phyloP scores from a whole-genome alignment of 2,113 vertebrate genomes.

The Chaetops frenatus region DNA sequence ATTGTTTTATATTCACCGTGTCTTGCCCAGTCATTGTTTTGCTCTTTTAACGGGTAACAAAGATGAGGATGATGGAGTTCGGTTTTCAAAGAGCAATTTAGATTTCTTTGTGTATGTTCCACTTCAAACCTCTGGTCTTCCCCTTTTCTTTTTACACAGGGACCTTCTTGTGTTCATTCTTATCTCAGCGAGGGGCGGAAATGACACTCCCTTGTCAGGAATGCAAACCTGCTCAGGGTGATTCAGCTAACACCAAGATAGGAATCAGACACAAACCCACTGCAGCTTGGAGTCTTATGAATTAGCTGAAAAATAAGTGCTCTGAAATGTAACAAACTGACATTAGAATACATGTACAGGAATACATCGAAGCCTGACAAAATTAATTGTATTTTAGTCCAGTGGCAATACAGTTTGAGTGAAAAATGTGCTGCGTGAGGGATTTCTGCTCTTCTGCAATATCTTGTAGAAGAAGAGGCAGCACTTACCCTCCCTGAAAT shows the following conservation, averaged over 20 bases:
- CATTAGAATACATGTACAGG: background rate
- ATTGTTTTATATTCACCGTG: background rate
- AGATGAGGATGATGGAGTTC: background rate
- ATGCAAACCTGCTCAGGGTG: background rate
- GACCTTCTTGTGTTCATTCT: background rate
- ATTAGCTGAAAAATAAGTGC: background rate
- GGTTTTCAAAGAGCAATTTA: background rate
- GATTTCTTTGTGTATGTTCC: background rate
- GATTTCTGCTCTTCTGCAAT: rapidly evolving
- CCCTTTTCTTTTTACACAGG: background rate
- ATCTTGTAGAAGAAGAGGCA: background rate
- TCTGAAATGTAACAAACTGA: background rate
- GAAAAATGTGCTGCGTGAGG: background rate
- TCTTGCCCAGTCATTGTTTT: background rate
- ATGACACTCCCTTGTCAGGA: background rate
- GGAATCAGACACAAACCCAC: background rate
- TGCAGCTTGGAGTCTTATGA: background rate
- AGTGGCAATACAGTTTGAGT: background rate
- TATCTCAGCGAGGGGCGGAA: background rate
- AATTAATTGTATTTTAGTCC: background rate
- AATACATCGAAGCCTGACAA: background rate
- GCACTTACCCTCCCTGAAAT: background rate
- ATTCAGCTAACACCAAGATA: background rate
- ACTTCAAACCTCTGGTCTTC: background rate
- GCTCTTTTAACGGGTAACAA: background rate